phyloP scores from a whole-genome alignment of 1,140 invertebrate genomes.

The Drosophila subobscura region DNA sequence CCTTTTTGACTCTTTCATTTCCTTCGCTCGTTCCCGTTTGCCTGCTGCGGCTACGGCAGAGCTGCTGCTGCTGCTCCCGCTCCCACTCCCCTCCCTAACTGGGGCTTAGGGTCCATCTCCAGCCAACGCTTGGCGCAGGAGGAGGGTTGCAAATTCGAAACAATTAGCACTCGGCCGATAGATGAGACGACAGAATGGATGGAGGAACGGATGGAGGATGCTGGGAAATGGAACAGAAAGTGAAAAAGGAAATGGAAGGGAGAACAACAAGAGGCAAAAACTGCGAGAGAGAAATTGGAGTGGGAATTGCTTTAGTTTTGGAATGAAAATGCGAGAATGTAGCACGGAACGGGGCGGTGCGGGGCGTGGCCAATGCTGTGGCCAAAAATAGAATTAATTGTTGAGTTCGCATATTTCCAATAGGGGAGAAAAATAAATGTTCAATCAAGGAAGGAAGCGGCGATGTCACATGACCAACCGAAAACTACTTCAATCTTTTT shows the following conservation, averaged over 20 bases:
- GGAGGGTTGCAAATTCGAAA: constrained; percentile 60
- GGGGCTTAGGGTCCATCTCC: constrained; percentile 1
- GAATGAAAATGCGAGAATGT: constrained; percentile 5
- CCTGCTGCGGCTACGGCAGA: no score
- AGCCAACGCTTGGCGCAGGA: background rate
- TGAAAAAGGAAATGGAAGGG: constrained; percentile 8
- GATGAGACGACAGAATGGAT: constrained; percentile 21
- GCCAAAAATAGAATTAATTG: background rate
- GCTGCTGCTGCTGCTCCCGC: no score
- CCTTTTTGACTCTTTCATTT: no score
- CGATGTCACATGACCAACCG: constrained; percentile 2
- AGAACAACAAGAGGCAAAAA: background rate
- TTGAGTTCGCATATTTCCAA: constrained; percentile 4
- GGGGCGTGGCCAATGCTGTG: background rate
- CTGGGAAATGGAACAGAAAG: constrained; percentile 11
- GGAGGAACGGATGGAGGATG: background rate
- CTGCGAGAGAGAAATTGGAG: background rate
- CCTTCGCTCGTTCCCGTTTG: no score
- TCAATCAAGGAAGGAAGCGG: no score
- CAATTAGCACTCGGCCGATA: constrained; percentile 73
- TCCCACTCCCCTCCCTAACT: background rate
- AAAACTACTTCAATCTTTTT: constrained; percentile 40
- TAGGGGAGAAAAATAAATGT: background rate
- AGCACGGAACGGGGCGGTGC: no score
- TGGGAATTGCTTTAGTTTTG: background rate